These are phyloP conservation scores for Hedychridium roseum DNA, from an alignment of 2,888 invertebrate genomes.

Conservation along the genomic window DNA sequence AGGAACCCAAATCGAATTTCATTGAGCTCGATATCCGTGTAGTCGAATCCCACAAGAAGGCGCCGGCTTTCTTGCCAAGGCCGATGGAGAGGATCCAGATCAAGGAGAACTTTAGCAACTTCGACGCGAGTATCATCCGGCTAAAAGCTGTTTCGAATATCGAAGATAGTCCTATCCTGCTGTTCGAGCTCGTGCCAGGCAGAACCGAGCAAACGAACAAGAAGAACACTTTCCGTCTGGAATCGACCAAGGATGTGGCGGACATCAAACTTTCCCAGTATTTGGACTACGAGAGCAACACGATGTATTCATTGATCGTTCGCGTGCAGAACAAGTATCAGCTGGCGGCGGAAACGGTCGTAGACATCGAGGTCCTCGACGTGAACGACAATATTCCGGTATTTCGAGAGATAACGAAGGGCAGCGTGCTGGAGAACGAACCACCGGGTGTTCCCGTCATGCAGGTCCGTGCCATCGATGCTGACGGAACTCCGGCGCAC, in stretches of 20 bases:
- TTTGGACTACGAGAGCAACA: slow-evolving; percentile 85
- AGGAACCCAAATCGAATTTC: slow-evolving; percentile 70
- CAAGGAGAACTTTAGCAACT: slow-evolving; percentile 79
- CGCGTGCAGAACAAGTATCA: slow-evolving; percentile 83
- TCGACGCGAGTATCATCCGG: slow-evolving; percentile 74
- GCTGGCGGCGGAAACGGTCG: slow-evolving; percentile 79
- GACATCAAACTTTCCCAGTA: slow-evolving; percentile 78
- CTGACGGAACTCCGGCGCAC: slow-evolving; percentile 83
- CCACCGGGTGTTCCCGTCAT: slow-evolving; percentile 84
- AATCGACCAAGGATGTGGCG: slow-evolving; percentile 75
- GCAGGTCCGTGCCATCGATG: slow-evolving; percentile 86
- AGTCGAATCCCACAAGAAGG: slow-evolving; percentile 87
- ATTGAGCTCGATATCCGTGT: slow-evolving; percentile 86
- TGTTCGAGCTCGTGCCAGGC: slow-evolving; percentile 83
- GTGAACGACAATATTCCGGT: slow-evolving; percentile 91
- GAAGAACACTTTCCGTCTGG: slow-evolving; percentile 71
- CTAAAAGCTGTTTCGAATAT: slow-evolving; percentile 82
- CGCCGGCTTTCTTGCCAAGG: slow-evolving; percentile 75
- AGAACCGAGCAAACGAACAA: slow-evolving; percentile 88
- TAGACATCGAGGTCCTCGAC: slow-evolving; percentile 82
- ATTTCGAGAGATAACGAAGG: slow-evolving; percentile 83
- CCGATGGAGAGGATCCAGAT: slow-evolving; percentile 72
- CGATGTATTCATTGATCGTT: slow-evolving; percentile 84
- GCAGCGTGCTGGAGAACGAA: slow-evolving; percentile 87
- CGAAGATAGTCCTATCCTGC: slow-evolving; percentile 73